Evolutionary conservation across 2,888 invertebrate genomes (phyloP).

Genomic region (Drosophila infuscata): DNA sequence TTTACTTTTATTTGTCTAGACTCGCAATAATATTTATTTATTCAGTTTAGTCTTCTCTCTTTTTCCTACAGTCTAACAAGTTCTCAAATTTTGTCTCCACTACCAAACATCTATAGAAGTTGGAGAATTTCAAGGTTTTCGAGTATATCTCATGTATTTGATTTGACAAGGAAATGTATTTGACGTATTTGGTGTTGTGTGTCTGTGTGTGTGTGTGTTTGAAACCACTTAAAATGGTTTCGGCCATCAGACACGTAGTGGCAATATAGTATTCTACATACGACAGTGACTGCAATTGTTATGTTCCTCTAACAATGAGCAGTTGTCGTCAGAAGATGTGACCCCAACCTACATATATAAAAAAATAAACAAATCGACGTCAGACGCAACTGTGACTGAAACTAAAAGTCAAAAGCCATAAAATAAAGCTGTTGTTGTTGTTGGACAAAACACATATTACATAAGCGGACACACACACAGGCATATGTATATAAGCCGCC

Average conservation of each 20-base stretch:
- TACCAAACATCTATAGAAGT: background rate
- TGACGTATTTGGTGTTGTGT: slow-evolving; percentile 21
- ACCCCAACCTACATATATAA: slow-evolving; percentile 75
- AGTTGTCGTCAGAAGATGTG: slow-evolving; percentile 67
- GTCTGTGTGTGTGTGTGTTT: slow-evolving; percentile 1
- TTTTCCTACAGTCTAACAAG: background rate
- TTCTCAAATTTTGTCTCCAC: background rate
- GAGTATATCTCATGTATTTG: background rate
- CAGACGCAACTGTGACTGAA: slow-evolving; percentile 59
- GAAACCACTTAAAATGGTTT: slow-evolving; percentile 43
- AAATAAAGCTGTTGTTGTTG: slow-evolving; percentile 42
- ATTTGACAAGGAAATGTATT: slow-evolving; percentile 52
- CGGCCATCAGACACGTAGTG: slow-evolving; percentile 54
- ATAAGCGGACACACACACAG: slow-evolving; percentile 49
- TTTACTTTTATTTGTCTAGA: background rate
- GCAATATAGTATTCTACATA: slow-evolving; percentile 25
- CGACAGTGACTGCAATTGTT: slow-evolving; percentile 61
- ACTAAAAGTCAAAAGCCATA: slow-evolving; percentile 75
- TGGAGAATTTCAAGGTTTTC: slow-evolving; percentile 16
- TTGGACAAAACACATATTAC: slow-evolving; percentile 54
- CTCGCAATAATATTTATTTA: background rate
- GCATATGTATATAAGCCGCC: slow-evolving; percentile 9
- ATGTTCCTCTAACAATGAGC: slow-evolving; percentile 63
- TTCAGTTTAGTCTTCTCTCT: background rate
- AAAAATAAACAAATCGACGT: slow-evolving; percentile 40